Conservation (phyloP, 2,888 invertebrate genomes). For the Mimumesa dahlbomi region DNA sequence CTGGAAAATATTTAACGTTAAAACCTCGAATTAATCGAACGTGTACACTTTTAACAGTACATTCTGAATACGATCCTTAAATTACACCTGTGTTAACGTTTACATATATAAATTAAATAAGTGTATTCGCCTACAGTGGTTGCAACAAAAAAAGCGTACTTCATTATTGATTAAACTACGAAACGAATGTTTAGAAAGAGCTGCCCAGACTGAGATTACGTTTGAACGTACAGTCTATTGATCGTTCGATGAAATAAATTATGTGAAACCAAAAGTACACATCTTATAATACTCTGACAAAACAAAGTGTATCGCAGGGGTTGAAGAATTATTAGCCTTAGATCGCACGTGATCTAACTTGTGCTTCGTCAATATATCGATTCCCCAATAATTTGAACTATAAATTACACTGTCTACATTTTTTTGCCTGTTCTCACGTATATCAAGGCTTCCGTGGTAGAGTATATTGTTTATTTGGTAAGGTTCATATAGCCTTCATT, state of each 20-base stretch:
- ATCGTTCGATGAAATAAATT: constrained; percentile 20
- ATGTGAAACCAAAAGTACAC: constrained; percentile 16
- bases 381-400: constrained; percentile 9
- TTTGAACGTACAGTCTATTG: constrained; percentile 7
- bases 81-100: neutral
- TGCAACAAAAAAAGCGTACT: constrained; percentile 8
- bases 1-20: too few species aligned
- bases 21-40: too few species aligned
- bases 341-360: constrained; percentile 17
- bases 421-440: neutral
- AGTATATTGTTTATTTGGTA: constrained; percentile 3
- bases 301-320: constrained; percentile 9
- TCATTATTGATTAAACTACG: neutral
- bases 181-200: constrained; percentile 7
- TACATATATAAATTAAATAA: neutral
- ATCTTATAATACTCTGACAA: constrained; percentile 14
- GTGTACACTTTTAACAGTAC: too few species aligned
- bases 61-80: too few species aligned
- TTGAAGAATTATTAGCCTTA: constrained; percentile 2
- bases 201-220: constrained; percentile 13
- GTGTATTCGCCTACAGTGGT: neutral
- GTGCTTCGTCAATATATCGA: constrained; percentile 5
- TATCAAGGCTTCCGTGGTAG: constrained; percentile 10
- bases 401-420: neutral
- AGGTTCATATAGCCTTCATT: neutral